A percentile compares a stretch with the other conserved stretches of the same genome.
phyloP scores from a whole-genome alignment of 1,140 invertebrate species.

The Lycorma delicatula region DNA sequence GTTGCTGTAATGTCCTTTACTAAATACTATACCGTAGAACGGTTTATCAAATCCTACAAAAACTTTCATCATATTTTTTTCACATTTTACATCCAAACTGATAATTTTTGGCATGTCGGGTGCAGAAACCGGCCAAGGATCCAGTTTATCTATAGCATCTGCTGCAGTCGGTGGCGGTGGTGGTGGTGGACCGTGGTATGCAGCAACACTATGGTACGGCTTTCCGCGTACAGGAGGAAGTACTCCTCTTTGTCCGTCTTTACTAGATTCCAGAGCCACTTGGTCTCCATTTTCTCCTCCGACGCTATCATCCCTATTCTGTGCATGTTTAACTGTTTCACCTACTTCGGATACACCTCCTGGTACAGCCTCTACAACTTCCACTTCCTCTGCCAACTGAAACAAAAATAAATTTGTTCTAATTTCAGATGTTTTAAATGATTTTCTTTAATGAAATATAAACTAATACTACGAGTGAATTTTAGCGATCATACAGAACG shows the following conservation, averaged over 20 bases:
- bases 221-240: constrained; percentile 7
- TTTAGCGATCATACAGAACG: too few species aligned
- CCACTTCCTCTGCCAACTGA: constrained; percentile 24
- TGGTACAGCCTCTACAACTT: constrained; percentile 25
- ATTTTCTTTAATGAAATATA: too few species aligned
- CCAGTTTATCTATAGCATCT: constrained; percentile 30
- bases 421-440: too few species aligned
- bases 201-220: constrained; percentile 2
- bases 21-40: constrained; percentile 94
- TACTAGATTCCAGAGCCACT: constrained; percentile 19
- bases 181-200: constrained; percentile 12
- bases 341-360: constrained; percentile 15
- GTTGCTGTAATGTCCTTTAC: constrained; percentile 72
- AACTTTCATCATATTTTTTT: constrained; percentile 91
- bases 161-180: constrained; percentile 9
- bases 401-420: too few species aligned
- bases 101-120: constrained; percentile 86
- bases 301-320: constrained; percentile 24
- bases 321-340: constrained; percentile 17
- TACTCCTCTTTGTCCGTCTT: neutral
- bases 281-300: constrained; percentile 20
- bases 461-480: too few species aligned
- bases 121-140: constrained; percentile 73
- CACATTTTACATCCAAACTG: constrained; percentile 86
- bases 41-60: constrained; percentile 91